Evolutionary conservation across 2,797 vertebrate genomes (phyloP), one percentile per base, ranked within the genome.

Genomic region (Lophius americanus): DNA sequence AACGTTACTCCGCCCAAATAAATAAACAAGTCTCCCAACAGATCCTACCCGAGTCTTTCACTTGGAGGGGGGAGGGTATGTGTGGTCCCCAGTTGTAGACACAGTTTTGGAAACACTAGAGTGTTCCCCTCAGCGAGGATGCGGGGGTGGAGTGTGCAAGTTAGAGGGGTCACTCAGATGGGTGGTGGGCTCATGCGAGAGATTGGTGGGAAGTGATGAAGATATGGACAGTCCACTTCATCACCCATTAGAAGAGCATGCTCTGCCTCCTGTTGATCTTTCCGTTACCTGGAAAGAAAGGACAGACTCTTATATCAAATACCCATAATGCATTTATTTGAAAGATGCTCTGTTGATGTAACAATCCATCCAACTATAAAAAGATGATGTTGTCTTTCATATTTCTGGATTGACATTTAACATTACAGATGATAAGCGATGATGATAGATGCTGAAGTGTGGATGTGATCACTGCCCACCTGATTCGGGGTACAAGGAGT

Each of bases 201-300:
- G 53, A 61, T 64, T 68, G 69, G 68, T 73, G 59, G 73, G 69
- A 61, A 37, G 57, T 61, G 73, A 68, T 38, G 76, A 64, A 47
- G 68, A 68, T 44, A 68, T 43, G 4, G 14, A 51, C 51, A 51
- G 0, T 82, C 75, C 50, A 77, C 79, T 64, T 64, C 71, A 60
- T 62, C 44, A 38, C 36, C 42, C 43, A 41, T 64, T 77, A 90
- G 82, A 89, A 89, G 46, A 99, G 96, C 98, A 99, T 99, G 94
- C 98, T 99, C 91, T 99, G 98, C 93, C 98, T 96, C 94, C 98
- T 96, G 96, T 96, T 98, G 76, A 92, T 89, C 94, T 98, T 99
- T 88, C 95, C 89, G 79, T 97, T 96, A 76, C 95, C 98, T 99
- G 84, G 86, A 93, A 51, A 9, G 50, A 51, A 50, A 52, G 5